Base-by-base conservation (phyloP, 2,888 invertebrate genomes). In the Calephelis perditalis region DNA sequence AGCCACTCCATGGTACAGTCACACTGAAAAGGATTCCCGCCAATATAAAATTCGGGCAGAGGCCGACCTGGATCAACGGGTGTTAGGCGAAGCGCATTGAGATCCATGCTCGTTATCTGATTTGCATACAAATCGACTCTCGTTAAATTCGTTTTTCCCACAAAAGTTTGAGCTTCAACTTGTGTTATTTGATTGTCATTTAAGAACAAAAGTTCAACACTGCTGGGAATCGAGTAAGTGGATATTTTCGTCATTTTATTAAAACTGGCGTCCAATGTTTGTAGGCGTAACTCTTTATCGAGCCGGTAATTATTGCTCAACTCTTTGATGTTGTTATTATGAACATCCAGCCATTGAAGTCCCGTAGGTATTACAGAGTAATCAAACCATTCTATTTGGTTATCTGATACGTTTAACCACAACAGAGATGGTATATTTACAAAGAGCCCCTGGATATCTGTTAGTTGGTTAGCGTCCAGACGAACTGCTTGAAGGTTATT, bases 1-100 rank as follows among this genome's bases (percentile, higher is more conserved):
- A 98, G 86, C 98, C 98, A 98, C 79, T 98, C 97, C 94, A 98
- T 97, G 71, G 96, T 96, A 91, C 98, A 98, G 82, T 97, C 97
- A 79, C 98, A 98, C 74, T 96, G 95, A 79, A 98, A 97, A 47
- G 98, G 98, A 91, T 98, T 98, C 60, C 96, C 97, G 47, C 96
- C 97, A 67, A 98, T 96, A 84, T 96, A 97, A 89, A 98, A 97
- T 86, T 97, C 96, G 11, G 97, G 97, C 69, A 97, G 88, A 60
- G 94, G 91, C 63, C 94, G 92, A 66, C 94, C 94, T 63, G 94
- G 93, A 74, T 95, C 94, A 64, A 96, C 95, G 61, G 95, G 95
- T 69, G 95, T 94, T 72, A 98, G 92, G 69, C 96, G 93, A 68
- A 98, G 91, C 65, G 97, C 96, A 82, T 96, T 97, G 75, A 97